These are phyloP conservation scores for Drosophila novamexicana DNA, from an alignment of 1,140 invertebrate species.

Conservation along the genomic window DNA sequence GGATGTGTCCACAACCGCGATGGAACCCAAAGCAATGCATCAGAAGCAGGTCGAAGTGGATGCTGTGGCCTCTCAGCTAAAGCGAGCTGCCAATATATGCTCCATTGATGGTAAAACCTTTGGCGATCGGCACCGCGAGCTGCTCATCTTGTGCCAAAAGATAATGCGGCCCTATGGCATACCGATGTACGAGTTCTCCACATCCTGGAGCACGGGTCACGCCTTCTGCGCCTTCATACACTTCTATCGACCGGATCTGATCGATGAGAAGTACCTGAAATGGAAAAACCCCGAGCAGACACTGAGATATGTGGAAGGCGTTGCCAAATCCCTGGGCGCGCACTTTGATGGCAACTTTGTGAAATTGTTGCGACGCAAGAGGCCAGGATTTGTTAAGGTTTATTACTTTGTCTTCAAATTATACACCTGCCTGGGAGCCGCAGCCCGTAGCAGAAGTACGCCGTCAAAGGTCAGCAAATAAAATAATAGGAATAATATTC, in stretches of 20 bases:
- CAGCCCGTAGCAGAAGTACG: neutral
- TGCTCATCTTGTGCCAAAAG: constrained; percentile 35
- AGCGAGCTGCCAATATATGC: neutral
- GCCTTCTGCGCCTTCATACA: constrained; percentile 62
- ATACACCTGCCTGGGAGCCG: neutral
- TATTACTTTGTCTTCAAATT: constrained; percentile 35
- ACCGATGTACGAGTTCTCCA: constrained; percentile 65
- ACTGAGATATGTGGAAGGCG: constrained; percentile 9
- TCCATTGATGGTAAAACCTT: constrained; percentile 40
- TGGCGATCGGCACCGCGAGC: constrained; percentile 20
- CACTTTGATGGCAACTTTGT: constrained; percentile 8
- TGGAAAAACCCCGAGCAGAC: constrained; percentile 7
- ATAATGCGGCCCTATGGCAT: constrained; percentile 48
- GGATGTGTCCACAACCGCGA: neutral
- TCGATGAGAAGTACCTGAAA: constrained; percentile 18
- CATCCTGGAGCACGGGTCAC: constrained; percentile 49
- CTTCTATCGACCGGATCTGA: constrained; percentile 39
- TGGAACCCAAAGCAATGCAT: too few relatives aligned
- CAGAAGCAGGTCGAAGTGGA: too few relatives aligned
- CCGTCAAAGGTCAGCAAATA: neutral
- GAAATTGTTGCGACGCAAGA: neutral
- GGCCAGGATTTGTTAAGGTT: constrained; percentile 20
- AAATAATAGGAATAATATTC: neutral
- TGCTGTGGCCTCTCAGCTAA: too few relatives aligned
- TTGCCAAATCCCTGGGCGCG: constrained; percentile 34